Conservation (phyloP, 2,113 vertebrate species). For the Dicrurus megarhynchus region DNA sequence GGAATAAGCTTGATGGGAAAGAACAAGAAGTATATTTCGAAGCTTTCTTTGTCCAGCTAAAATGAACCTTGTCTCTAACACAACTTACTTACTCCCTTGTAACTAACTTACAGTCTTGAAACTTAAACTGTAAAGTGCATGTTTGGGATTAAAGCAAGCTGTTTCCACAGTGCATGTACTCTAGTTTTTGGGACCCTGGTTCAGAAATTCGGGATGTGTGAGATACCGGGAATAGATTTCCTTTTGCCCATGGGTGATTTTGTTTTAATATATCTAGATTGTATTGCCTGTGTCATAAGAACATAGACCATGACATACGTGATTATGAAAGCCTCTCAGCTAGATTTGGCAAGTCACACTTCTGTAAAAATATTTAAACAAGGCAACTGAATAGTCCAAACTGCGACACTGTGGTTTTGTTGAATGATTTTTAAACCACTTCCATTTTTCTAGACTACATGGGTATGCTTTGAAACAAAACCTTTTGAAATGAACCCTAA, state of each 20-base stretch:
- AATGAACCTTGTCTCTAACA: not conserved
- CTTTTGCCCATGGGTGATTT: not conserved
- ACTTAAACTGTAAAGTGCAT: not conserved
- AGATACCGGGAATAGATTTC: not conserved
- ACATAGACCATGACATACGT: accelerated
- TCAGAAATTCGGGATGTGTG: not conserved
- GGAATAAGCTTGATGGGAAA: not conserved
- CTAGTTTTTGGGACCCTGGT: not conserved
- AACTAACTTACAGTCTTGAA: not conserved
- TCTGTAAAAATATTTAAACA: not conserved
- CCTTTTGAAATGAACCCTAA: not conserved
- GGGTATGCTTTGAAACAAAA: not conserved
- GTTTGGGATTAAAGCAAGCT: not conserved
- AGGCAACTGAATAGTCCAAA: not conserved
- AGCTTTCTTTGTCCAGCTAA: not conserved
- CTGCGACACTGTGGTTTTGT: not conserved
- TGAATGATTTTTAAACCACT: not conserved
- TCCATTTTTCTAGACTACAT: not conserved
- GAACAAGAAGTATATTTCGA: not conserved
- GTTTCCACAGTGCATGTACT: not conserved
- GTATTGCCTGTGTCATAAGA: not conserved
- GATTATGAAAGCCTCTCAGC: not conserved
- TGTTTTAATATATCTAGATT: not conserved
- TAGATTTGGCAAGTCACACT: not conserved
- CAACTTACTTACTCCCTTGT: not conserved